Evolutionary conservation across 2,797 vertebrate species (phyloP), one percentile per base, ranked within the genome.

Genomic region (Acanthurus leucopareius): DNA sequence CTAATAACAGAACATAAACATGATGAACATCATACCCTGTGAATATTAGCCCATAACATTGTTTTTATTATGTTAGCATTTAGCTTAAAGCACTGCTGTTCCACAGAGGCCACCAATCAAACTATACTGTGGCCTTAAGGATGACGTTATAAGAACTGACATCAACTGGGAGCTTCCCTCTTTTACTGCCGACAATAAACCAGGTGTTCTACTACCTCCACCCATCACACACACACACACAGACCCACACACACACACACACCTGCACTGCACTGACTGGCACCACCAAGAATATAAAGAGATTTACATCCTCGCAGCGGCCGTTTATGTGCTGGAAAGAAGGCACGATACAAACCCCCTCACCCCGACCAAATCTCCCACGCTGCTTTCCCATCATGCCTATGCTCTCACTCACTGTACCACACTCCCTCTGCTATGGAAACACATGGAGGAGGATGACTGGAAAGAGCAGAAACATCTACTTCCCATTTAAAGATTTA

Each of bases 401-500:
- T 77, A 70, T 68, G 64, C 48, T n/a, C 45, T 70, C 40, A 49
- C 56, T 81, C 20, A 62, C 20, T 49, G 45, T n/a, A 38, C 45
- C 54, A 52, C 19, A 45, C 69, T 54, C 73, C 52, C 68, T 60
- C 45, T 57, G 60, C 63, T 45, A 42, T 17, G 38, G 47, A 80
- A 32, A 75, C n/a, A 20, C 8, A 48, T 0, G 5, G 57, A 75
- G 53, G 42, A 66, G 28, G n/a, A 45, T 14, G 72, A 70, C 14
- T 20, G 66, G 62, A 75, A 44, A 58, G 38, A 69, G 62, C 49
- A 54, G 32, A 63, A 47, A 28, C 52, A n/a, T 75, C 70, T 44
- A 49, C 14, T 68, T 0, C 44, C 70, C 45, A 28, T 73, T 86
- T 71, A 79, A 86, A 84, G 64, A 81, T 80, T 78, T 35, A 84